Percentiles rank a stretch among this genome's conserved stretches.
phyloP scores from a whole-genome alignment of 1,140 invertebrate species.

The Habropoda laboriosa region DNA sequence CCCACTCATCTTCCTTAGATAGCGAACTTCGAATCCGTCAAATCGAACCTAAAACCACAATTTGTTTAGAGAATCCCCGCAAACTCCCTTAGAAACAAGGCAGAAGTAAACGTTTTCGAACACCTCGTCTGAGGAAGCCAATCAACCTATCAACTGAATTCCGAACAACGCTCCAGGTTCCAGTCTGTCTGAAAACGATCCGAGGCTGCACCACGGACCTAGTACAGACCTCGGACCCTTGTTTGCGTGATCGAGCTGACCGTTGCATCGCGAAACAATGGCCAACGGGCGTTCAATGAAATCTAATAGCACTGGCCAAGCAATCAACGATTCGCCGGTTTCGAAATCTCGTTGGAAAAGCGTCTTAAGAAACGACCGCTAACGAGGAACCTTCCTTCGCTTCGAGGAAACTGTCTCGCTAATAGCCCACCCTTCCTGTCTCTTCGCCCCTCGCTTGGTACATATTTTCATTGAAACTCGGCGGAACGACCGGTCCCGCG shows the following conservation, averaged over 20 bases:
- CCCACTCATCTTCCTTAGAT: no score
- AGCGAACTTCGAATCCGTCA: no score
- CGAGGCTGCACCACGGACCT: neutral
- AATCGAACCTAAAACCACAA: no score
- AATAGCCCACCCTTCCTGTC: neutral
- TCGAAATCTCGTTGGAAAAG: neutral
- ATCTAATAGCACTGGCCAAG: neutral
- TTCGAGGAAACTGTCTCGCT: neutral
- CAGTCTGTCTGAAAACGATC: neutral
- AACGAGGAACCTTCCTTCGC: neutral
- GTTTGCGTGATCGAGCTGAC: neutral
- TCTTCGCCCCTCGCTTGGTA: neutral
- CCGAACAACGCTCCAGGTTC: no score
- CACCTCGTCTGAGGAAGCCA: neutral
- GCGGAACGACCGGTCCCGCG: neutral
- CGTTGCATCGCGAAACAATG: slow-evolving; percentile 7
- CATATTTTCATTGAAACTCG: neutral
- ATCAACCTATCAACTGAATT: neutral
- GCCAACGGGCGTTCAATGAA: neutral
- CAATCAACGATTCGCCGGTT: neutral
- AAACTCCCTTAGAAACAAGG: no score
- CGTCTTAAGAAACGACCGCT: neutral
- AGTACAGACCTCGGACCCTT: neutral
- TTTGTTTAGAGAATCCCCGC: no score
- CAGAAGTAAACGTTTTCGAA: neutral